A percentile compares a stretch with the other conserved stretches of the same genome.
Evolutionary conservation across 2,113 vertebrate genomes (phyloP).

Genomic region (Prionailurus bengalensis): DNA sequence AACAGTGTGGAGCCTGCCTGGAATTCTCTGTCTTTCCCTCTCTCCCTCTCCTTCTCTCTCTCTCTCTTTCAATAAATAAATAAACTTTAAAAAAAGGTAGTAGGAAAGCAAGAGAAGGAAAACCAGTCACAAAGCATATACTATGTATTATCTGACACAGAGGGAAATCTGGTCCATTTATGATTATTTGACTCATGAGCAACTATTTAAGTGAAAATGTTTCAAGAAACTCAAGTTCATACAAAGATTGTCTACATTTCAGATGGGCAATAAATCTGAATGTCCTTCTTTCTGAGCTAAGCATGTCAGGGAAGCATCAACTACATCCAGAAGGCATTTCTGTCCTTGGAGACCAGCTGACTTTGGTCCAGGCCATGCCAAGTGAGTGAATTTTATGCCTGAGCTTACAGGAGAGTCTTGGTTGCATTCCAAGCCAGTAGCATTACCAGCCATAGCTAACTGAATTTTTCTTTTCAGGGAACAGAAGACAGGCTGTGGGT

Average conservation of each 20-base stretch:
- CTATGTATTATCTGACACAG: neutral
- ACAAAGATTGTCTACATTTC: neutral
- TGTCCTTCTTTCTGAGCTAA: neutral
- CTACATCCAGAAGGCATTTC: neutral
- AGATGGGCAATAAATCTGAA: neutral
- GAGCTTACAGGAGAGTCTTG: too few species aligned
- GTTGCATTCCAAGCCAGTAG: neutral
- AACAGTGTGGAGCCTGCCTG: too few species aligned
- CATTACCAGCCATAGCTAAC: fast-evolving
- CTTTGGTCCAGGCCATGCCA: neutral
- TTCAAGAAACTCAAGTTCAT: neutral
- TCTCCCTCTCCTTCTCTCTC: too few species aligned
- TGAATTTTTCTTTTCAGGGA: neutral
- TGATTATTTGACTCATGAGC: neutral
- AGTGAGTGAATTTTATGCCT: neutral
- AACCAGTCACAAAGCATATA: neutral
- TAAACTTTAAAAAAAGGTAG: neutral
- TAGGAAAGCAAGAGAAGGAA: neutral
- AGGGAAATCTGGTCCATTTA: neutral
- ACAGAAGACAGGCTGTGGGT: neutral
- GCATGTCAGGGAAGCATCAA: neutral
- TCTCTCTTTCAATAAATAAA: too few species aligned
- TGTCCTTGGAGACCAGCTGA: neutral
- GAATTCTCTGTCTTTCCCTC: too few species aligned
- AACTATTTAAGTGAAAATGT: neutral